A percentile compares a stretch with the other conserved stretches of the same genome.
Evolutionary conservation across 2,888 invertebrate species (phyloP).

Genomic region (Pogonocherus hispidulus): DNA sequence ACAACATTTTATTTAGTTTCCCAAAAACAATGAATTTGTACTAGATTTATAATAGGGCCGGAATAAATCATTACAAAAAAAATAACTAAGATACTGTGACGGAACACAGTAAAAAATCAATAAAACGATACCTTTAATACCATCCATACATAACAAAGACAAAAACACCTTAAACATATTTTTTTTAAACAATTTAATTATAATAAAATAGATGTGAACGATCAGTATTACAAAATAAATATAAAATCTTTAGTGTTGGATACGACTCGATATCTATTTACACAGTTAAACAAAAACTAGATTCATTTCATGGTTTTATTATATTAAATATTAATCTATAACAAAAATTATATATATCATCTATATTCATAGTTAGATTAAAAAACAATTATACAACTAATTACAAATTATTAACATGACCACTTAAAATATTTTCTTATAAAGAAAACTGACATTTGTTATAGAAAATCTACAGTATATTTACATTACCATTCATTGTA

Average conservation of each 20-base stretch:
- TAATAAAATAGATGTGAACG: conserved; percentile 57
- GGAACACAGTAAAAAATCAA: conserved; percentile 1
- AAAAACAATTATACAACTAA: conserved; percentile 68
- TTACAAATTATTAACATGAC: conserved; percentile 66
- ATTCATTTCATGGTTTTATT: conserved; percentile 58
- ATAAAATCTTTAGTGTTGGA: conserved; percentile 53
- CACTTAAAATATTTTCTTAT: conserved; percentile 66
- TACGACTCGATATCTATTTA: conserved; percentile 49
- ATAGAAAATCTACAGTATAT: conserved; percentile 66
- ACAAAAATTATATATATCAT: conserved; percentile 65
- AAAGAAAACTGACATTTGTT: conserved; percentile 65
- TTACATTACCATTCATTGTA: conserved; percentile 54
- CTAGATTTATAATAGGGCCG: conserved; percentile 50
- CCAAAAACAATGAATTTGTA: conserved; percentile 52
- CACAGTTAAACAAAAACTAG: conserved; percentile 57
- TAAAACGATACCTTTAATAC: conserved; percentile 18
- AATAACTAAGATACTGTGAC: conserved; percentile 11
- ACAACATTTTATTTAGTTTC: conserved; percentile 49
- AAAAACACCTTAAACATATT: conserved; percentile 28
- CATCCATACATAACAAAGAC: conserved; percentile 31
- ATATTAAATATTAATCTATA: conserved; percentile 67
- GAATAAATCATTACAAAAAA: conserved; percentile 28
- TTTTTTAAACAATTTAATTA: conserved; percentile 57
- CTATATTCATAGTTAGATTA: conserved; percentile 61
- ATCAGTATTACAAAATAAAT: conserved; percentile 59